phyloP scores from a whole-genome alignment of 2,797 vertebrate species.

The Enteromius treurensis region DNA sequence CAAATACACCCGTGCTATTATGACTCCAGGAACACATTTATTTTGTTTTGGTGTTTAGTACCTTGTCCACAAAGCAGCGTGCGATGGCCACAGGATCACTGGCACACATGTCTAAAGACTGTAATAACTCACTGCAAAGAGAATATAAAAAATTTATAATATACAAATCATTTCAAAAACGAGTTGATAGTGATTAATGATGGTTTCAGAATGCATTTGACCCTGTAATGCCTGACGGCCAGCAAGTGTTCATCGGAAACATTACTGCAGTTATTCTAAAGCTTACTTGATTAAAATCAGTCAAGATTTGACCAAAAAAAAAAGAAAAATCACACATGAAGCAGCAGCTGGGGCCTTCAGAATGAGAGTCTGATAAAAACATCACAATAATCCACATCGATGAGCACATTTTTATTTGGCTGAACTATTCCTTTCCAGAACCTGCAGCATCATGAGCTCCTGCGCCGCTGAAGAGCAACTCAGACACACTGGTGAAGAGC shows the following conservation, averaged over 20 bases:
- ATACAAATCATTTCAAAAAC: not conserved
- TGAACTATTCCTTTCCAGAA: not conserved
- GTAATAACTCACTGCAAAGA: conserved; percentile 85
- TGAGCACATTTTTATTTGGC: not conserved
- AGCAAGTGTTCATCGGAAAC: too few relatives aligned
- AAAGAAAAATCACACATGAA: too few relatives aligned
- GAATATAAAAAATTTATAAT: not conserved
- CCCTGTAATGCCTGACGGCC: not conserved
- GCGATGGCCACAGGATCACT: conserved; percentile 92
- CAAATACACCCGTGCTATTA: not conserved
- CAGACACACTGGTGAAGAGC: conserved; percentile 37
- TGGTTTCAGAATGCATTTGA: not conserved
- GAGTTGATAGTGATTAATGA: not conserved
- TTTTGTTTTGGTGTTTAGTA: conserved; percentile 66
- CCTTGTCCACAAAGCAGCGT: conserved; percentile 92
- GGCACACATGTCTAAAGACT: conserved; percentile 90
- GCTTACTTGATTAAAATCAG: too few relatives aligned
- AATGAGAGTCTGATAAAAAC: too few relatives aligned
- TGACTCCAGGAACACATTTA: not conserved
- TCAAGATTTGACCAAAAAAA: too few relatives aligned
- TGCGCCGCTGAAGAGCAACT: conserved; percentile 5
- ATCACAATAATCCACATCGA: not conserved
- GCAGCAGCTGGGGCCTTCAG: too few relatives aligned
- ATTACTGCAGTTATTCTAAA: too few relatives aligned
- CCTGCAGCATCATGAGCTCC: not conserved